Conservation (phyloP, 2,888 invertebrate genomes). For the Acleris emargana region DNA sequence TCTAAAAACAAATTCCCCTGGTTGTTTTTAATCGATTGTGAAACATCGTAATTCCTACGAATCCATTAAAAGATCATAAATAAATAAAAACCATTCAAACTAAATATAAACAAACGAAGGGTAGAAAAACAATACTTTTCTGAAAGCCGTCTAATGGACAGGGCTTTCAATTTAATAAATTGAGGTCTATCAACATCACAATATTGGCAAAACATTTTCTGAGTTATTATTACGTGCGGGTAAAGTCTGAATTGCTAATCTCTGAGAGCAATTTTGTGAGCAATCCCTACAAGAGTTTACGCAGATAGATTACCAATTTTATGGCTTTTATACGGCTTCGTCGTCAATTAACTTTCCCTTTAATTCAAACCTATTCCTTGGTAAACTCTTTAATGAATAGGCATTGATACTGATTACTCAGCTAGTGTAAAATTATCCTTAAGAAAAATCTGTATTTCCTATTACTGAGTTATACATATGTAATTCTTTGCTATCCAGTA, state of each 20-base stretch:
- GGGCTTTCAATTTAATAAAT: constrained; percentile 9
- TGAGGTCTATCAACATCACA: constrained; percentile 10
- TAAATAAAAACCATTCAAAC: constrained; percentile 24
- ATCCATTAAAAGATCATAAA: constrained; percentile 30
- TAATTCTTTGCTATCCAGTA: constrained; percentile 15
- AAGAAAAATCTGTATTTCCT: not conserved
- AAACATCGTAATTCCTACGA: constrained; percentile 20
- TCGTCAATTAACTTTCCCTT: constrained; percentile 38
- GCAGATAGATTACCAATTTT: constrained; percentile 57
- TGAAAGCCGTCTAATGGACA: constrained; percentile 16
- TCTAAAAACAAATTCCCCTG: no score
- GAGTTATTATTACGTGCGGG: constrained; percentile 4
- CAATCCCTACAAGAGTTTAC: constrained; percentile 65
- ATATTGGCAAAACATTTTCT: constrained; percentile 9
- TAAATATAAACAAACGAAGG: constrained; percentile 18
- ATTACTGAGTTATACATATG: not conserved
- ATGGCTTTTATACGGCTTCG: constrained; percentile 48
- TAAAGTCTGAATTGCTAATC: constrained; percentile 54
- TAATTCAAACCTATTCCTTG: constrained; percentile 24
- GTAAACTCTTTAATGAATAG: constrained; percentile 14
- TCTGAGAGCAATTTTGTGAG: constrained; percentile 56
- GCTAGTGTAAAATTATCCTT: constrained; percentile 6
- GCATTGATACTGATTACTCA: constrained; percentile 15
- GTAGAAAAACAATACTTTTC: constrained; percentile 10
- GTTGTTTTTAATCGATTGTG: not conserved